phyloP scores from a whole-genome alignment of 2,113 vertebrate species.

The Gallinago jamesoni region DNA sequence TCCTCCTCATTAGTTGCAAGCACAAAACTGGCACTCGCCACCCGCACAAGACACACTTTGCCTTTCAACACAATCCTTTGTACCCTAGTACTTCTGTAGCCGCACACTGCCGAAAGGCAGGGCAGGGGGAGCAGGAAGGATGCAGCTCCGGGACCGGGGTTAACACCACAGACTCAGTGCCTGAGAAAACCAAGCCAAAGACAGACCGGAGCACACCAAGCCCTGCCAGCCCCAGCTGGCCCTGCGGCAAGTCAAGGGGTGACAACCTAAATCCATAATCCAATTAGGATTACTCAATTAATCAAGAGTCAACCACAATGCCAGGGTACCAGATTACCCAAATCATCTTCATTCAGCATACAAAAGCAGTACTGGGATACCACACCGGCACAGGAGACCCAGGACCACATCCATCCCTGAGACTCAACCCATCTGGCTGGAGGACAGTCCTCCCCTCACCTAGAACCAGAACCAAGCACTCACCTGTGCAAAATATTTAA shows the following conservation, averaged over 20 bases:
- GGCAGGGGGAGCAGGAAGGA: background rate
- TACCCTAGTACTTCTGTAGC: background rate
- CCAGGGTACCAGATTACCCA: fast-evolving
- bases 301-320: background rate
- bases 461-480: background rate
- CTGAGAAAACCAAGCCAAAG: background rate
- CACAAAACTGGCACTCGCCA: background rate
- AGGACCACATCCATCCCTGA: fast-evolving
- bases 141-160: background rate
- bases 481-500: fast-evolving
- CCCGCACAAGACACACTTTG: fast-evolving
- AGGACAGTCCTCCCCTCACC: background rate
- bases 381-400: background rate
- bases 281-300: background rate
- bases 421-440: fast-evolving
- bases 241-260: background rate
- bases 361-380: background rate
- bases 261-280: background rate
- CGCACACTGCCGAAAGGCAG: background rate
- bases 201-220: fast-evolving
- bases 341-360: background rate
- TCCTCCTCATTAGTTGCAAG: background rate
- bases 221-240: background rate
- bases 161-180: background rate
- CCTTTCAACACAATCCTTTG: background rate